Evolutionary conservation across 2,113 vertebrate genomes (phyloP).

Genomic region (Philantomba maxwellii): DNA sequence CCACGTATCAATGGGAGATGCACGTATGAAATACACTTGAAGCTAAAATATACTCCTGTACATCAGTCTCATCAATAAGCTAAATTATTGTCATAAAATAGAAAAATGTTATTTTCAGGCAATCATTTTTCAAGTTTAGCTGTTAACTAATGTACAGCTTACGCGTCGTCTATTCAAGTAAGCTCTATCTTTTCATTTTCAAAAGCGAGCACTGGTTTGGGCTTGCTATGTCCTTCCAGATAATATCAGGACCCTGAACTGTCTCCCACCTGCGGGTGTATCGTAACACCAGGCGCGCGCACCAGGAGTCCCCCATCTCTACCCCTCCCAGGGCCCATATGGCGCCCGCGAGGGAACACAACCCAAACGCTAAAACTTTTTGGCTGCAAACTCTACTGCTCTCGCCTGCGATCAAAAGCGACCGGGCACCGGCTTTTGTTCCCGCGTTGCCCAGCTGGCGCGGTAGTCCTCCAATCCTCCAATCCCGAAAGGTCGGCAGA

Average conservation of each 20-base stretch:
- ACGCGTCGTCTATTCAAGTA: neutral
- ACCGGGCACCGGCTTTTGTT: slow-evolving; percentile 52
- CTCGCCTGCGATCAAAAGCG: neutral
- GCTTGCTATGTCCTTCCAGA: neutral
- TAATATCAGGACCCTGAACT: neutral
- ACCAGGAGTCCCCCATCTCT: neutral
- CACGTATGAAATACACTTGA: neutral
- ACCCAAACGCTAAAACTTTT: slow-evolving; percentile 52
- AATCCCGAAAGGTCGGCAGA: neutral
- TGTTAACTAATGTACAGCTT: neutral
- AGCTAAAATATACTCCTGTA: neutral
- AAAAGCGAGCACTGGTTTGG: neutral
- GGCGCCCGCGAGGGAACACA: neutral
- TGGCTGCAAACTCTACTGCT: neutral
- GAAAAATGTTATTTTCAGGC: neutral
- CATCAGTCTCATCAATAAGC: neutral
- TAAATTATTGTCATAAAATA: neutral
- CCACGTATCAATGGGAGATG: neutral
- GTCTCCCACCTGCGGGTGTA: neutral
- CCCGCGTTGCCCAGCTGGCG: neutral
- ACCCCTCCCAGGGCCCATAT: neutral
- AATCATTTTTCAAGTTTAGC: neutral
- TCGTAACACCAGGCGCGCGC: neutral
- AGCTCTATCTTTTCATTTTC: neutral
- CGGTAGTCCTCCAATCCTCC: neutral